Evolutionary conservation across 2,888 invertebrate genomes (phyloP).

Genomic region (Drosophila incognita): DNA sequence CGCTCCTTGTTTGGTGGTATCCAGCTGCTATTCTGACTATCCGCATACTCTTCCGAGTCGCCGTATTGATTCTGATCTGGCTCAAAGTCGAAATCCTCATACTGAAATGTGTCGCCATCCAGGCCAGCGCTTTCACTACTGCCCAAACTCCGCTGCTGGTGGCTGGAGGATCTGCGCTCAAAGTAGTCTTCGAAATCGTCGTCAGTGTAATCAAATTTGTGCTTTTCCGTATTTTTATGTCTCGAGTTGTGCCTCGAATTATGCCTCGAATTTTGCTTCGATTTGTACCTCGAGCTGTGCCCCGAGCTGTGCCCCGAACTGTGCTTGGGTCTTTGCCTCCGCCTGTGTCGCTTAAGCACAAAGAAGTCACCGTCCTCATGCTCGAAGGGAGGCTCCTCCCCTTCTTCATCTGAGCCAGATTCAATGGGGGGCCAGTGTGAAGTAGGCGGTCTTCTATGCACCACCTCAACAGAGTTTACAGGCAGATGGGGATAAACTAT

Average conservation of each 20-base stretch:
- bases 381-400: slow-evolving; percentile 28
- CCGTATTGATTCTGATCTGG: slow-evolving; percentile 49
- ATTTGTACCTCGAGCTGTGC: slow-evolving; percentile 43
- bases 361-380: slow-evolving; percentile 75
- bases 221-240: slow-evolving; percentile 3
- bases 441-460: slow-evolving; percentile 36
- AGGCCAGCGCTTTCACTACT: slow-evolving; percentile 47
- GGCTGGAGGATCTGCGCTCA: slow-evolving; percentile 32
- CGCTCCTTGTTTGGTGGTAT: slow-evolving; percentile 71
- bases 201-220: slow-evolving; percentile 38
- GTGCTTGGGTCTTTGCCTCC: slow-evolving; percentile 35
- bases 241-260: slow-evolving; percentile 3
- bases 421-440: slow-evolving; percentile 15
- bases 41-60: slow-evolving; percentile 75
- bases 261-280: neutral
- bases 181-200: slow-evolving; percentile 73
- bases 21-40: slow-evolving; percentile 62
- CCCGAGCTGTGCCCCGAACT: neutral
- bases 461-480: slow-evolving; percentile 41
- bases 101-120: slow-evolving; percentile 81
- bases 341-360: slow-evolving; percentile 70
- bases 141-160: slow-evolving; percentile 53
- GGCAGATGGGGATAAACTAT: slow-evolving; percentile 25
- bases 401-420: slow-evolving; percentile 29
- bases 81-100: slow-evolving; percentile 83